Evolutionary conservation across 2,113 vertebrate genomes (phyloP).

Genomic region (Protobothrops flavoviridis): DNA sequence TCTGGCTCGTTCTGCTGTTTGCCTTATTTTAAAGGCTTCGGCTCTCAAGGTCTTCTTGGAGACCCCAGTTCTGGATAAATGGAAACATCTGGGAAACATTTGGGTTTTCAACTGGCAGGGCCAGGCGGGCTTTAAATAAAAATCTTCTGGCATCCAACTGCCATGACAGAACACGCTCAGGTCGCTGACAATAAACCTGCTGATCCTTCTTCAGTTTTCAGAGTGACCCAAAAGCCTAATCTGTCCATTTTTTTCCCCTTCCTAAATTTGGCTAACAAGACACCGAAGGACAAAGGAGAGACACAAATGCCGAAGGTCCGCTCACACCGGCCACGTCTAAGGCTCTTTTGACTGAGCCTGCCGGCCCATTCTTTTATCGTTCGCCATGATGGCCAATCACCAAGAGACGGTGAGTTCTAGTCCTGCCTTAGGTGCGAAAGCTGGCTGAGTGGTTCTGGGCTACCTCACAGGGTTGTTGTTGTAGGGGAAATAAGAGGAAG

Average conservation of each 20-base stretch:
- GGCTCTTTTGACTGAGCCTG: no score
- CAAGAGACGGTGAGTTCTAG: no score
- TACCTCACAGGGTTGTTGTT: no score
- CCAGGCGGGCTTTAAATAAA: neutral
- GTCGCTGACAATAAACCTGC: neutral
- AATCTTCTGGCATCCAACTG: neutral
- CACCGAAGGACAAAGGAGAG: neutral
- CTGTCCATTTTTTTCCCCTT: neutral
- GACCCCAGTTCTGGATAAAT: neutral
- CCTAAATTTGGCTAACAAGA: neutral
- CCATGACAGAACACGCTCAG: neutral
- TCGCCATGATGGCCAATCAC: neutral
- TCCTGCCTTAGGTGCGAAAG: no score
- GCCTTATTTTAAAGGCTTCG: neutral
- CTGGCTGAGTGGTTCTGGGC: no score
- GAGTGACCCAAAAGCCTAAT: neutral
- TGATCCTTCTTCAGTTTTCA: neutral
- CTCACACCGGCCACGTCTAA: neutral
- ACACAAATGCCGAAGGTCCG: accelerated
- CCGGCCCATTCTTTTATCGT: neutral
- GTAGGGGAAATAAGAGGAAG: no score
- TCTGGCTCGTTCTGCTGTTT: neutral
- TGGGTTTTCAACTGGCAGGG: neutral
- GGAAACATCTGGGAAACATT: neutral
- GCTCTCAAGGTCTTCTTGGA: neutral